These are phyloP conservation scores for Phymanthus crucifer DNA, from an alignment of 92 coral and sea anemone genomes.

Conservation along the genomic window DNA sequence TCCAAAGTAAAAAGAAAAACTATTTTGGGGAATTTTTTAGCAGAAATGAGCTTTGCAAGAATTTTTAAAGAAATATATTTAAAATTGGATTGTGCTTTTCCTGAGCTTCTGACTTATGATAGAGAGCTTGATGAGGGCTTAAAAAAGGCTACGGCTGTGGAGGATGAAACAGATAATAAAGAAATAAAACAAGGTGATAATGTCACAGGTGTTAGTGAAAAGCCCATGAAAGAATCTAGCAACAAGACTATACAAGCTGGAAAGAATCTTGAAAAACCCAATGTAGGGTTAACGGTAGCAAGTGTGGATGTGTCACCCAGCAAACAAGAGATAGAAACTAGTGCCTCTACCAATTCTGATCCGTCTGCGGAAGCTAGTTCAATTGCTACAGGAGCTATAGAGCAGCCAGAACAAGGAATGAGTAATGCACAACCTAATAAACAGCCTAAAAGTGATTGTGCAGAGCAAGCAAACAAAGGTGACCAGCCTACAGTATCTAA, in stretches of 20 bases:
- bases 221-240: neutral
- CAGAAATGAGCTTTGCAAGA: conserved; percentile 41
- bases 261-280: neutral
- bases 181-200: neutral
- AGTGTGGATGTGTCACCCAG: neutral
- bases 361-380: neutral
- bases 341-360: no score
- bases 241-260: neutral
- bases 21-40: conserved; percentile 50
- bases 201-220: neutral
- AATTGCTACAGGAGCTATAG: neutral
- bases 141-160: neutral
- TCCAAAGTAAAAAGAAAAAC: conserved; percentile 10
- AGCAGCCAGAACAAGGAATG: neutral
- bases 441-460: neutral
- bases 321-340: neutral
- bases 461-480: neutral
- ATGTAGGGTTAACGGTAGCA: neutral
- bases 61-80: conserved; percentile 41
- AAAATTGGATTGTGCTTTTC: neutral
- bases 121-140: neutral
- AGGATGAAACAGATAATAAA: neutral
- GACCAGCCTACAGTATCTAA: neutral
- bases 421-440: neutral
- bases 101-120: neutral